Conservation (phyloP, 2,888 invertebrate species). For the Ceratothoa steindachneri region DNA sequence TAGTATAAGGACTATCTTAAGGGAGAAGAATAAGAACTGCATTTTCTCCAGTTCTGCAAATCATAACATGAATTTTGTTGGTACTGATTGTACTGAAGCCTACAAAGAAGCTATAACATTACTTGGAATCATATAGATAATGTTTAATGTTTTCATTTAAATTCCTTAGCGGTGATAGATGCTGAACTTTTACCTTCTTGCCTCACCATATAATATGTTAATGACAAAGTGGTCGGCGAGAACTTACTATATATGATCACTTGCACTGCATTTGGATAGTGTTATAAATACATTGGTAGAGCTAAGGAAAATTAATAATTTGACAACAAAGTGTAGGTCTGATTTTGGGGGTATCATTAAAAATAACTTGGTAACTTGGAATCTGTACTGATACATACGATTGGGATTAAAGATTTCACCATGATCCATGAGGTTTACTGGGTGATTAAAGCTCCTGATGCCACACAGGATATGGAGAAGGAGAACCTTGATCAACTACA, state of each 20-base stretch:
- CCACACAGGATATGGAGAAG: neutral
- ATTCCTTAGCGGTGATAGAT: neutral
- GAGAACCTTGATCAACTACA: neutral
- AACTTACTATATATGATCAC: neutral
- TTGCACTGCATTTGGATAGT: neutral
- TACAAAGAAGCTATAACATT: too few species aligned
- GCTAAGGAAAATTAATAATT: neutral
- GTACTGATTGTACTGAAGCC: too few species aligned
- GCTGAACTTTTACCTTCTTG: neutral
- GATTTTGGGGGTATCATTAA: too few species aligned
- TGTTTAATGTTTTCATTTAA: too few species aligned
- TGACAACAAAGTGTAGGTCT: neutral
- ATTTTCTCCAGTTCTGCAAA: too few species aligned
- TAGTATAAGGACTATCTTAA: too few species aligned
- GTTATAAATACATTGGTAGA: neutral
- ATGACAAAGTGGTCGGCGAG: neutral
- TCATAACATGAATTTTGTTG: too few species aligned
- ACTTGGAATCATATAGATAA: too few species aligned
- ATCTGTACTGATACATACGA: neutral
- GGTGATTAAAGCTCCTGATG: neutral
- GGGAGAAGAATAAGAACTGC: too few species aligned
- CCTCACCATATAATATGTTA: neutral
- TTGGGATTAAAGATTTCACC: neutral
- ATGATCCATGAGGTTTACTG: neutral
- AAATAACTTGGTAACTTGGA: neutral